Base-by-base conservation (phyloP, 2,888 invertebrate genomes). In the Alentia gelatinosa region DNA sequence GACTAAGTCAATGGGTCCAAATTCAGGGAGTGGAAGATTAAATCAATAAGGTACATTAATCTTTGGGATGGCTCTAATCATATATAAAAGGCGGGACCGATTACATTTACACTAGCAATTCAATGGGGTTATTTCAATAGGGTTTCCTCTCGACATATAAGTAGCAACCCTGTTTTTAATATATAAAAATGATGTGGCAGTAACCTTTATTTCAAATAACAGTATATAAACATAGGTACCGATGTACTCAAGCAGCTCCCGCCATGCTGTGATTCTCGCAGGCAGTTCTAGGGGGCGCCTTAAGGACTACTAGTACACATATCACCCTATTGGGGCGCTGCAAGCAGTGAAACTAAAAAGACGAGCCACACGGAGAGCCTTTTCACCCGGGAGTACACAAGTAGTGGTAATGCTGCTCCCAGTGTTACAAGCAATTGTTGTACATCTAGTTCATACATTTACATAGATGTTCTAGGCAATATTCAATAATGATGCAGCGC, bases 131-230 rank as follows among this genome's bases (percentile, higher is more conserved):
- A n/a, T n/a, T n/a, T n/a, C n/a, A n/a, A n/a, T n/a, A n/a, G n/a
- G n/a, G n/a, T n/a, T n/a, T n/a, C n/a, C n/a, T n/a, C n/a, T n/a
- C n/a, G n/a, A n/a, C n/a, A n/a, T n/a, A n/a, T n/a, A n/a, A n/a
- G n/a, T n/a, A n/a, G n/a, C n/a, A n/a, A n/a, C n/a, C n/a, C n/a
- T 56, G 37, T 68, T 0, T 23, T 74, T 40, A 37, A 26, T 79
- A 79, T 90, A 79, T 79, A 90, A 74, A 90, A 90, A 90, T 90
- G 90, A 90, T 90, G 90, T 90, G 90, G 90, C 90, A 90, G 90
- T 90, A 90, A 90, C 90, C 75, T 90, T 90, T 74, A 74, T 90
- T 68, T 90, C 90, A 47, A 90, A 79, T 90, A 90, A 90, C 90
- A 90, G 90, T 90, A 90, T n/a, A n/a, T 90, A 90, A 90, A 90